A percentile compares a stretch with the other conserved stretches of the same genome.
Conservation (phyloP, 2,113 vertebrate species). For the Caranx ignobilis region DNA sequence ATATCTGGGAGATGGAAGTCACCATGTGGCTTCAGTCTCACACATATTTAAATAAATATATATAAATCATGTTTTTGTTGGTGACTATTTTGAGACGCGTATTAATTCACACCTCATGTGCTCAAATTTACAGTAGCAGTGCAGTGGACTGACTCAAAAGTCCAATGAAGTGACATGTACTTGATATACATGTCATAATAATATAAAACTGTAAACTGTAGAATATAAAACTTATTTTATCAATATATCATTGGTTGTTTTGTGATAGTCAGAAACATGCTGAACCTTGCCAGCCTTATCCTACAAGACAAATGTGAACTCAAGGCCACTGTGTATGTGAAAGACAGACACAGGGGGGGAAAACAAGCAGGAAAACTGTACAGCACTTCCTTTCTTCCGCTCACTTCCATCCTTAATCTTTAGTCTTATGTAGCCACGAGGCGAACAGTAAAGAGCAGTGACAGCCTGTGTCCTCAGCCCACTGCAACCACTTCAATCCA, state of each 20-base stretch:
- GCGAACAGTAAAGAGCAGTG: conserved; percentile 60
- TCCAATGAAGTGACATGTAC: not conserved
- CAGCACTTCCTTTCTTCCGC: conserved; percentile 1
- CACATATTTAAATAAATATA: too few species aligned
- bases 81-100: too few species aligned
- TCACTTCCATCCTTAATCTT: conserved; percentile 40
- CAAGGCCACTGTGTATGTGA: not conserved
- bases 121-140: not conserved
- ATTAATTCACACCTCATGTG: not conserved
- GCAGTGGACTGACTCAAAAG: not conserved
- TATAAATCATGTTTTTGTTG: too few species aligned
- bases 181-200: not conserved
- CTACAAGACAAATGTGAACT: not conserved
- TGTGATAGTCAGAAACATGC: not conserved
- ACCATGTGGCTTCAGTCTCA: too few species aligned
- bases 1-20: not conserved
- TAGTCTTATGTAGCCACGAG: conserved; percentile 37
- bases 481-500: conserved; percentile 39
- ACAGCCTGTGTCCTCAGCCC: conserved; percentile 66
- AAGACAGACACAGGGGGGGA: conserved; percentile 6
- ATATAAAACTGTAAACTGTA: too few species aligned
- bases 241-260: not conserved
- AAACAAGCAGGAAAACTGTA: conserved; percentile 1
- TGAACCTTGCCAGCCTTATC: not conserved
- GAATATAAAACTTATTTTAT: not conserved